phyloP scores from a whole-genome alignment of 2,888 invertebrate genomes.

The Mythimna lalbum region DNA sequence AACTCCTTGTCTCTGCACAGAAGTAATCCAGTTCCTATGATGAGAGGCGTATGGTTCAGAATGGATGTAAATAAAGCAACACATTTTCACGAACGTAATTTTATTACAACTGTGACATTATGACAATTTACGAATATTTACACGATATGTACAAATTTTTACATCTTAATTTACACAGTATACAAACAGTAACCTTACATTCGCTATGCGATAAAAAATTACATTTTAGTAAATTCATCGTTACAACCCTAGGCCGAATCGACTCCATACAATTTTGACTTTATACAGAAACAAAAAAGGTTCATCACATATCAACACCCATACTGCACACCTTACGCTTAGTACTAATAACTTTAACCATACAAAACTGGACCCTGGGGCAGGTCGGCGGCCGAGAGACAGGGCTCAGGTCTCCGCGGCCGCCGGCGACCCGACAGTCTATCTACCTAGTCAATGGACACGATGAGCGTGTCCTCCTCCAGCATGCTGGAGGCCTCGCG shows the following conservation, averaged over 20 bases:
- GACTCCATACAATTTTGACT: slow-evolving; percentile 67
- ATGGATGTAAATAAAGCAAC: slow-evolving; percentile 43
- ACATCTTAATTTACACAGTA: slow-evolving; percentile 79
- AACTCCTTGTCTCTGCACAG: slow-evolving; percentile 14
- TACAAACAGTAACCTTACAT: slow-evolving; percentile 81
- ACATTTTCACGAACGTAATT: slow-evolving; percentile 79
- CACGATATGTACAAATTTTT: slow-evolving; percentile 89
- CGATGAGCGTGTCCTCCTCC: slow-evolving; percentile 83
- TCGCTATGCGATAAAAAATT: slow-evolving; percentile 85
- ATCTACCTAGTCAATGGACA: slow-evolving; percentile 80
- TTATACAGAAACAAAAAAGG: slow-evolving; percentile 66
- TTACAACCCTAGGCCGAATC: slow-evolving; percentile 84
- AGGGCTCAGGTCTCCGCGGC: slow-evolving; percentile 78
- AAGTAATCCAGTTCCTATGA: slow-evolving; percentile 5
- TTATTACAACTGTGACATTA: slow-evolving; percentile 84
- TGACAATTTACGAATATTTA: slow-evolving; percentile 86
- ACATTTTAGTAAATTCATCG: slow-evolving; percentile 88
- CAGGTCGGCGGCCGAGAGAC: slow-evolving; percentile 67
- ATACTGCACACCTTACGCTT: slow-evolving; percentile 52
- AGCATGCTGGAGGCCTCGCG: slow-evolving; percentile 75
- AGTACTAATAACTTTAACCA: slow-evolving; percentile 52
- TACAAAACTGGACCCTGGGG: slow-evolving; percentile 50
- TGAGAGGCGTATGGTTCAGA: not conserved
- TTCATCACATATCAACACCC: slow-evolving; percentile 60
- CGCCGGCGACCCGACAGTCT: slow-evolving; percentile 59